Evolutionary conservation across 92 coral and sea anemone species (phyloP), one percentile per base, ranked within the genome.

Genomic region (Zoanthus sansibaricus): DNA sequence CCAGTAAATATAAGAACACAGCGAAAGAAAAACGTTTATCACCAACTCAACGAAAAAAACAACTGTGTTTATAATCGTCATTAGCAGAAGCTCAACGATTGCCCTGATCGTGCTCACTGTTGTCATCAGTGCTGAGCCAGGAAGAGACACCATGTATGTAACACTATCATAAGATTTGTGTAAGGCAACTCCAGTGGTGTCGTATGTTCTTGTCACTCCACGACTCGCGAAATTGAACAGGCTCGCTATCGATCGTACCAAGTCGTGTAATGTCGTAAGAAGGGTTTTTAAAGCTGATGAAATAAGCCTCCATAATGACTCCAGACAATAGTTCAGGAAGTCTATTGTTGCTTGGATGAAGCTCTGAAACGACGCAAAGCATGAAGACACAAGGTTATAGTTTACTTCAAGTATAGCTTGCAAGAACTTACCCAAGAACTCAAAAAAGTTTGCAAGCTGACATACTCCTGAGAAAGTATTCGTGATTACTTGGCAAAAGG

Each of bases 371-470:
- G 79, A 86, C 10, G 74, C 72, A 25, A 93, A 86, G 21, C 87
- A 55, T 20, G 93, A 93, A 6, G 95, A 93, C n/a, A 97, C 97
- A 55, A 97, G 68, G 59, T 91, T 79, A 87, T 92, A 95, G 90
- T 97, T 97, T 59, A 94, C 73, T 76, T 97, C 95, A 48, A 97
- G 82, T 31, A 95, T 54, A 25, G 91, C 87, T 58, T 92, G 92
- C 14, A 97, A 88, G 55, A 93, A 89, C 52, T 89, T 92, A 2
- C 98, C 99, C 1, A 97, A 71, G 58, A 90, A 87, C 76, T 97
- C 99, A 25, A 97, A 78, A 21, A 97, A 83, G 58, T 92, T 91
- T 75, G 96, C 93, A 66, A 90, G 62, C 55, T 92, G 89, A 70
- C 82, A 89, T 30, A 89, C 84, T 14, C 88, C 82, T 21, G 92